Conservation (phyloP, 1,140 invertebrate species). For the Caenorhabditis tropicalis region DNA sequence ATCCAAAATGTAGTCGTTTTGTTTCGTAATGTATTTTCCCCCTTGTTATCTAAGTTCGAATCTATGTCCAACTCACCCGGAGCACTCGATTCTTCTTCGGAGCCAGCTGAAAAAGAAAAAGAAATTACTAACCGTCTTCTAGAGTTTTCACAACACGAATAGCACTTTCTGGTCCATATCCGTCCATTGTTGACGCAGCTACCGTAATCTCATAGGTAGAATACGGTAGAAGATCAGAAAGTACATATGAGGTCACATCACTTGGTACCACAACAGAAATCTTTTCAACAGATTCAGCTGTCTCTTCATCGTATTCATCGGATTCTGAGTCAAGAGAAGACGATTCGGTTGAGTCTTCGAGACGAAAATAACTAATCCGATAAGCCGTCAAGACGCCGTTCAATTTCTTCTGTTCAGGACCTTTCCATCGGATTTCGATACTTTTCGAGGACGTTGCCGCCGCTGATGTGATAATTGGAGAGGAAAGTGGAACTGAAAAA, state of each 20-base stretch:
- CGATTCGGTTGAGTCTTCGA: background rate
- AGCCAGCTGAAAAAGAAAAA: conserved; percentile 34
- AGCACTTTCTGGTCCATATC: conserved; percentile 54
- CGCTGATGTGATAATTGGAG: background rate
- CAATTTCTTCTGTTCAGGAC: conserved; percentile 23
- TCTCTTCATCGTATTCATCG: conserved; percentile 16
- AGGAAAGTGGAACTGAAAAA: conserved; percentile 5
- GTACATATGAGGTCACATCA: conserved; percentile 19
- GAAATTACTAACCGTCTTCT: conserved; percentile 56
- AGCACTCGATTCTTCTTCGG: conserved; percentile 40
- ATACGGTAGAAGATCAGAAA: conserved; percentile 53
- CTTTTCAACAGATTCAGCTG: background rate
- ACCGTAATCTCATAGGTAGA: conserved; percentile 56
- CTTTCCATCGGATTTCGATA: conserved; percentile 26
- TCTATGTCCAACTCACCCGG: conserved; percentile 9
- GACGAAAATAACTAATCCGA: conserved; percentile 33
- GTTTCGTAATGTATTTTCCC: conserved; percentile 11
- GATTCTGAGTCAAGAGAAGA: background rate
- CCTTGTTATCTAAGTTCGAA: background rate
- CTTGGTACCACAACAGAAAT: conserved; percentile 18
- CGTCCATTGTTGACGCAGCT: conserved; percentile 50
- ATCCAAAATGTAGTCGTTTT: background rate
- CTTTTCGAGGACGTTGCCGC: conserved; percentile 20
- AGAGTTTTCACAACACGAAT: conserved; percentile 39
- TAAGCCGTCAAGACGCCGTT: conserved; percentile 38